phyloP scores from a whole-genome alignment of 2,888 invertebrate genomes.

The Neoitamus cyanurus region DNA sequence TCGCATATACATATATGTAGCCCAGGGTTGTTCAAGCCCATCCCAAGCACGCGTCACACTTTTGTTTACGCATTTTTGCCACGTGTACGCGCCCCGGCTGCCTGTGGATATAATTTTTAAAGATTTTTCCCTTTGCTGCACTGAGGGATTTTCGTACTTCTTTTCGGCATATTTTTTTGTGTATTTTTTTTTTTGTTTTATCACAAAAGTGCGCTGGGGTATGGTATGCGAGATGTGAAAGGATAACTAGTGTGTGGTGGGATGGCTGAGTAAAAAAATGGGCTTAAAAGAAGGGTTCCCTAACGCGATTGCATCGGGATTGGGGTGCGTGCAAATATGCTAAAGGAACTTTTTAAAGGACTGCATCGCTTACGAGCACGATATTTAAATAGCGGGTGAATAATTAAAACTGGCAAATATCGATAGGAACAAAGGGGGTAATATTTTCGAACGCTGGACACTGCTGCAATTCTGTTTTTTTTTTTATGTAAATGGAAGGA shows the following conservation, averaged over 20 bases:
- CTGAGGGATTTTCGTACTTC: not conserved
- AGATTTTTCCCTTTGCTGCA: slow-evolving; percentile 15
- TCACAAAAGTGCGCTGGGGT: not conserved
- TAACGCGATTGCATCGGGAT: not conserved
- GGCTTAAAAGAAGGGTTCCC: not conserved
- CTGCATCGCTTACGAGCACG: not conserved
- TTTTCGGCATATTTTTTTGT: not conserved
- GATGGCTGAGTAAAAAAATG: not conserved
- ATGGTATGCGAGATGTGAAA: not conserved
- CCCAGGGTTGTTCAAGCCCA: slow-evolving; percentile 18
- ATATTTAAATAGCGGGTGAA: slow-evolving; percentile 5
- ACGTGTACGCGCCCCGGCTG: slow-evolving; percentile 43
- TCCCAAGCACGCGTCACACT: slow-evolving; percentile 50
- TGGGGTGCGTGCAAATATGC: slow-evolving; percentile 1
- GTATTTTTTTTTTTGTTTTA: not conserved
- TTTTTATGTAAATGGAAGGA: not conserved
- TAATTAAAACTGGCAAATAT: not conserved
- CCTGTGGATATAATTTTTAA: slow-evolving; percentile 21
- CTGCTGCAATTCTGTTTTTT: not conserved
- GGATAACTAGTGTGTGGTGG: not conserved
- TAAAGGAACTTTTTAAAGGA: not conserved
- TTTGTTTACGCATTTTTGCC: slow-evolving; percentile 50
- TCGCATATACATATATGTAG: not conserved
- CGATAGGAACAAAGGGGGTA: not conserved
- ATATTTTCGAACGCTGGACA: not conserved